Evolutionary conservation across 1,140 invertebrate species (phyloP), one percentile per base, ranked within the genome.

Genomic region (Coenobita brevimanus): DNA sequence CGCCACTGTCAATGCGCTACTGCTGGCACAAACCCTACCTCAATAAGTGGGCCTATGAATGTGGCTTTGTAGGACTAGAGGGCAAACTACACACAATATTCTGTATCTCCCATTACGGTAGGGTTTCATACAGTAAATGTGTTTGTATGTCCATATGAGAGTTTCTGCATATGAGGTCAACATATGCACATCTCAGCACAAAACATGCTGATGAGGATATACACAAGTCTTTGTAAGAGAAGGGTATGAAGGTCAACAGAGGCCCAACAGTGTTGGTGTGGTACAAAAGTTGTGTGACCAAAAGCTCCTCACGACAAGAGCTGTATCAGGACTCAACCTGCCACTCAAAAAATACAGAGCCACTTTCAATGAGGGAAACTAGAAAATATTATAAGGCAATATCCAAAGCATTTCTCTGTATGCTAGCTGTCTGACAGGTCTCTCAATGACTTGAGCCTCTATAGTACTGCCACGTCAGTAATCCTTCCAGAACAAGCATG

Each of bases 381-480:
- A 75, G 60, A 80, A 87, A 80, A 87, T 57, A 87, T 86, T 30
- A 86, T 87, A 87, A 87, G 85, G 85, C 85, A 87, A 80, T 67
- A 87, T 80, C 79, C 80, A 64, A 54, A 43, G 30, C 73, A 64
- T 60, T 60, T 30, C 43, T 81, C 38, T 80, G 41, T 27, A 30
- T 79, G 78, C 76, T 87, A 80, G 76, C 85, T 80, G 75, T 73
- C 67, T 60, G 64, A 73, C 62, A 57, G 62, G 38, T 41, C 76
- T 75, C 84, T 27, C 75, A 57, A 17, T 24, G 43, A 60, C 57
- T 87, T 43, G 69, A 38, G 62, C 60, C 62, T 87, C 50, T 57
- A 87, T 64, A 80, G 60, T 80, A 87, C 80, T 80, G 85, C 85
- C 78, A 71, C 67, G 54, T 24, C 50, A 80, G 15, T 33, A 50